These are phyloP conservation scores for Rhinoraja longicauda DNA, from an alignment of 2,797 vertebrate species.

Conservation along the genomic window DNA sequence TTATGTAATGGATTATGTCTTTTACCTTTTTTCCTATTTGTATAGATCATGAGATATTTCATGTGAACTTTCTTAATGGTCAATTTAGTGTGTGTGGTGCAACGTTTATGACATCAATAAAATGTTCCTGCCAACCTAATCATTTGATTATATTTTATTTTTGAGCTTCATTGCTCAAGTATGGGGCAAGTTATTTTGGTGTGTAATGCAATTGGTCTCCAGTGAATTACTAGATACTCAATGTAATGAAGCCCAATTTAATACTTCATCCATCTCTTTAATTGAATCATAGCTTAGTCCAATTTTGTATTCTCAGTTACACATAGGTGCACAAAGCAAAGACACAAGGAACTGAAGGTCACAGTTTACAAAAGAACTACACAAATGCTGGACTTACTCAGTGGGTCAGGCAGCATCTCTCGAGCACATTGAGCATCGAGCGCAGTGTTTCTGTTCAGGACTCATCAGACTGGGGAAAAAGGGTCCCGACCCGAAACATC, in stretches of 20 bases:
- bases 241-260: neutral
- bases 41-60: conserved; percentile 37
- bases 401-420: too few species aligned
- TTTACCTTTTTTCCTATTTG: conserved; percentile 30
- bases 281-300: neutral
- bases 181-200: neutral
- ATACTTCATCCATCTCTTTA: neutral
- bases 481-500: too few species aligned
- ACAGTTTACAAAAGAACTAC: too few species aligned
- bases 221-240: neutral
- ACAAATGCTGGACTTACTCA: too few species aligned
- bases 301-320: neutral
- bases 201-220: neutral
- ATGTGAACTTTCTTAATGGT: conserved; percentile 38
- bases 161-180: neutral
- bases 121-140: conserved; percentile 37
- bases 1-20: conserved; percentile 33
- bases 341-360: too few species aligned
- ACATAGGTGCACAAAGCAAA: neutral
- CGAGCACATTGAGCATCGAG: too few species aligned
- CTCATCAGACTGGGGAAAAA: too few species aligned
- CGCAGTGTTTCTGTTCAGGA: too few species aligned
- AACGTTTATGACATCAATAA: conserved; percentile 38
- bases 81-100: conserved; percentile 36
- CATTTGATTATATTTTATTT: conserved; percentile 24